A percentile compares a stretch with the other conserved stretches of the same genome.
These are phyloP conservation scores for Idaea straminata DNA, from an alignment of 2,888 invertebrate genomes.

Conservation along the genomic window DNA sequence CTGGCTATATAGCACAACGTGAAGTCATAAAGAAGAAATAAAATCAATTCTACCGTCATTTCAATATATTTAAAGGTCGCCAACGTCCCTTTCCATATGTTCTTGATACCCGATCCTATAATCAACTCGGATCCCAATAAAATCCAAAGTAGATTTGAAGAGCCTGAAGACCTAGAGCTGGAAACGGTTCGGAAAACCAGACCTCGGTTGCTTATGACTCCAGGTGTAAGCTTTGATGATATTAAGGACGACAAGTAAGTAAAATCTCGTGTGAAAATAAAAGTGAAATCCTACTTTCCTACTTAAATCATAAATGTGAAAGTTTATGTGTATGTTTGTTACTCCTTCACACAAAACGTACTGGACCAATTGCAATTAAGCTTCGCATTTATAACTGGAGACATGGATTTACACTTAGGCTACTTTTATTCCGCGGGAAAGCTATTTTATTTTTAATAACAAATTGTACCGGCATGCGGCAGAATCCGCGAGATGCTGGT, in stretches of 20 bases:
- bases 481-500: background rate
- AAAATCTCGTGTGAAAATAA: conserved; percentile 20
- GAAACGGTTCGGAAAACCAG: conserved; percentile 40
- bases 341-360: too few relatives aligned
- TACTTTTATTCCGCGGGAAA: too few relatives aligned
- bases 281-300: too few relatives aligned
- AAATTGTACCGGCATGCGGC: background rate
- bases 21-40: too few relatives aligned
- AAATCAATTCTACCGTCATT: too few relatives aligned
- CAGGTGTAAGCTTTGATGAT: conserved; percentile 55
- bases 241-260: conserved; percentile 48
- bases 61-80: conserved; percentile 31
- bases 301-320: too few relatives aligned
- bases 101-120: conserved; percentile 35
- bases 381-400: too few relatives aligned
- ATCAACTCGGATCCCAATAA: conserved; percentile 33
- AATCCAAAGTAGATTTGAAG: conserved; percentile 32
- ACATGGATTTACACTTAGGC: too few relatives aligned
- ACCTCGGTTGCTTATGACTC: conserved; percentile 55
- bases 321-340: too few relatives aligned
- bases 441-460: too few relatives aligned
- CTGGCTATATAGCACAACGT: too few relatives aligned
- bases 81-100: conserved; percentile 33
- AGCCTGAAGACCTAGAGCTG: conserved; percentile 33
- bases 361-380: too few relatives aligned